Evolutionary conservation across 2,888 invertebrate species (phyloP).

Genomic region (Phyto melanocephala): DNA sequence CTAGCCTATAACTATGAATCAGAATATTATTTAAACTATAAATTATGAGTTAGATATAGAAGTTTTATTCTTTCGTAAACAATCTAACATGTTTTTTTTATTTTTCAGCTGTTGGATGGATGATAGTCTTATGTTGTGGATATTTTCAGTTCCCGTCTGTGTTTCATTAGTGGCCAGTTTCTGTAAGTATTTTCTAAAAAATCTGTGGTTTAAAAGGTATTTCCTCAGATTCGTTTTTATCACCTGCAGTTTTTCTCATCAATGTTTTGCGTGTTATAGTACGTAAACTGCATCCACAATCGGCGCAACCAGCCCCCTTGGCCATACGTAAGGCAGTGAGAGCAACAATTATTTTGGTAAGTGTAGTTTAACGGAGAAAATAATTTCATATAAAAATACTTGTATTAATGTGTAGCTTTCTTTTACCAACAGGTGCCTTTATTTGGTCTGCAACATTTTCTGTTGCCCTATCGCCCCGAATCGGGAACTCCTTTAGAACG

Average conservation of each 20-base stretch:
- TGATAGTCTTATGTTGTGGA: slow-evolving; percentile 83
- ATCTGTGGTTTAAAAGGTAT: too few species aligned
- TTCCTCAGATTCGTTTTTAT: too few species aligned
- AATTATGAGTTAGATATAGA: too few species aligned
- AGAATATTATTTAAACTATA: too few species aligned
- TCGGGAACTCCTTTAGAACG: slow-evolving; percentile 81
- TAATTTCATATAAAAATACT: neutral
- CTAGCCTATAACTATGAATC: too few species aligned
- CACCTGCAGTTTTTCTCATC: slow-evolving; percentile 81
- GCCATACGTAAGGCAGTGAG: slow-evolving; percentile 84
- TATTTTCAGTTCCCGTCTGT: slow-evolving; percentile 83
- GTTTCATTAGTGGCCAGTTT: slow-evolving; percentile 82
- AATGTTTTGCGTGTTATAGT: slow-evolving; percentile 84
- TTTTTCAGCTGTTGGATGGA: slow-evolving; percentile 85
- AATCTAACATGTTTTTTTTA: too few species aligned
- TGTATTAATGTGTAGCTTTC: slow-evolving; percentile 26
- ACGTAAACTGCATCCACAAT: slow-evolving; percentile 83
- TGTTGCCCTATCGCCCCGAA: slow-evolving; percentile 84
- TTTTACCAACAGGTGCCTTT: slow-evolving; percentile 81
- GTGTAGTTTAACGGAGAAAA: neutral
- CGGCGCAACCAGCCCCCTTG: slow-evolving; percentile 81
- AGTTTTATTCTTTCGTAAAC: too few species aligned
- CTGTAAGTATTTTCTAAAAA: slow-evolving; percentile 76
- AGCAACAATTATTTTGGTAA: slow-evolving; percentile 85
- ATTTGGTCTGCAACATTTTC: slow-evolving; percentile 86